Evolutionary conservation across 2,888 invertebrate species (phyloP).

Genomic region (Chaitophorus viminalis): DNA sequence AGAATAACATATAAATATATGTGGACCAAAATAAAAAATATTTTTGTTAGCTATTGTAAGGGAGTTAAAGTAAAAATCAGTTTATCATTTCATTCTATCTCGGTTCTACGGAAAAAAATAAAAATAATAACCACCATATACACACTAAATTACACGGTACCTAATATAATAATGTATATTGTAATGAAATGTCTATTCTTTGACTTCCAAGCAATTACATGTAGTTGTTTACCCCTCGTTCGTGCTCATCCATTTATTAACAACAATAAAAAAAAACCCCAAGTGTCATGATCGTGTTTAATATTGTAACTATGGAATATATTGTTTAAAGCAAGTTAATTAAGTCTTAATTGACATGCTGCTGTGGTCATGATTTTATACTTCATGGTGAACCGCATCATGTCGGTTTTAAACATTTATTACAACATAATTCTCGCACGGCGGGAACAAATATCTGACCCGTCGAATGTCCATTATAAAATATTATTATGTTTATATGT

Average conservation of each 20-base stretch:
- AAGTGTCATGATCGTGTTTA: background rate
- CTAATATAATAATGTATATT: background rate
- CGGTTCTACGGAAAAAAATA: background rate
- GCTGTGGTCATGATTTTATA: slow-evolving; percentile 4
- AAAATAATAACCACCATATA: background rate
- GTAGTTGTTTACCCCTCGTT: background rate
- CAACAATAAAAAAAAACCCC: background rate
- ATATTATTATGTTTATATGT: no score
- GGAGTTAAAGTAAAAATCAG: slow-evolving; percentile 28
- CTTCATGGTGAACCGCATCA: background rate
- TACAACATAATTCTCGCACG: background rate
- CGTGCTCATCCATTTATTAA: background rate
- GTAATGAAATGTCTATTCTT: slow-evolving; percentile 21
- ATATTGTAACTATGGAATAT: background rate
- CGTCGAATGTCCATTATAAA: background rate
- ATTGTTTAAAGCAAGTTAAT: background rate
- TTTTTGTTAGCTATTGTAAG: background rate
- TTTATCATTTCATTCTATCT: slow-evolving; percentile 26
- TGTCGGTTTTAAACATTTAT: background rate
- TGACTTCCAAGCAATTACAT: background rate
- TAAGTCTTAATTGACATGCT: slow-evolving; percentile 17
- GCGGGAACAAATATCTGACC: background rate
- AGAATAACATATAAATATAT: background rate
- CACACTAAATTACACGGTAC: background rate
- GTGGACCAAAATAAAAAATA: background rate